Percentiles rank a stretch among this genome's conserved stretches.
phyloP scores from a whole-genome alignment of 2,888 invertebrate genomes.

The Phaedon cochleariae region DNA sequence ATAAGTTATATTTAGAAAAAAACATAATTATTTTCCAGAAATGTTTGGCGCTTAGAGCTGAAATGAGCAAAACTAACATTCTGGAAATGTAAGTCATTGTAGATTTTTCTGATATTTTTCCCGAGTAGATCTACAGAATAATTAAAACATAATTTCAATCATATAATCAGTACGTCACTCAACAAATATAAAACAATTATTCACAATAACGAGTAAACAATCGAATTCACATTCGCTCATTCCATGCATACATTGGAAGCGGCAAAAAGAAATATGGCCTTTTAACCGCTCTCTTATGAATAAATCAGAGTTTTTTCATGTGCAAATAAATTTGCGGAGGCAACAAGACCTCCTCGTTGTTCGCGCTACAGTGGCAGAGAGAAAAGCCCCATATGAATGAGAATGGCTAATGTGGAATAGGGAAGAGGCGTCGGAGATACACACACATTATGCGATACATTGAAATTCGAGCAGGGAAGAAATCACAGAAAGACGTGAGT shows the following conservation, averaged over 20 bases:
- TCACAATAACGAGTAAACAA: too few species aligned
- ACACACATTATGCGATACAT: background rate
- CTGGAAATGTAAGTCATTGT: too few species aligned
- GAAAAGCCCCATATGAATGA: slow-evolving; percentile 43
- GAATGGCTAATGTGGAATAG: slow-evolving; percentile 41
- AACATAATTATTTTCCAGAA: too few species aligned
- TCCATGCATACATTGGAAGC: background rate
- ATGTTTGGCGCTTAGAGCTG: too few species aligned
- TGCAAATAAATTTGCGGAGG: slow-evolving; percentile 46
- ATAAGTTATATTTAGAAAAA: too few species aligned
- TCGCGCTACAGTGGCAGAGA: slow-evolving; percentile 28
- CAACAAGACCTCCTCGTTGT: slow-evolving; percentile 37
- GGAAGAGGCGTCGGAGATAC: slow-evolving; percentile 39
- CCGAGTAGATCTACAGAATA: too few species aligned
- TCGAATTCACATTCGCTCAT: background rate
- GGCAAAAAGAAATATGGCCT: slow-evolving; percentile 42
- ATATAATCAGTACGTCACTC: too few species aligned
- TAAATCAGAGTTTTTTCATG: slow-evolving; percentile 46
- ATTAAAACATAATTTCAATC: too few species aligned
- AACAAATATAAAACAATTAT: too few species aligned
- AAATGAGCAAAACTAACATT: too few species aligned
- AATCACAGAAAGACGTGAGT: background rate
- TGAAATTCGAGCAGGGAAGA: background rate
- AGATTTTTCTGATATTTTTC: too few species aligned
- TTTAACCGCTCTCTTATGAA: slow-evolving; percentile 44